A percentile compares a stretch with the other conserved stretches of the same genome.
phyloP scores from a whole-genome alignment of 2,888 invertebrate genomes.

The Mellilla xanthometata region DNA sequence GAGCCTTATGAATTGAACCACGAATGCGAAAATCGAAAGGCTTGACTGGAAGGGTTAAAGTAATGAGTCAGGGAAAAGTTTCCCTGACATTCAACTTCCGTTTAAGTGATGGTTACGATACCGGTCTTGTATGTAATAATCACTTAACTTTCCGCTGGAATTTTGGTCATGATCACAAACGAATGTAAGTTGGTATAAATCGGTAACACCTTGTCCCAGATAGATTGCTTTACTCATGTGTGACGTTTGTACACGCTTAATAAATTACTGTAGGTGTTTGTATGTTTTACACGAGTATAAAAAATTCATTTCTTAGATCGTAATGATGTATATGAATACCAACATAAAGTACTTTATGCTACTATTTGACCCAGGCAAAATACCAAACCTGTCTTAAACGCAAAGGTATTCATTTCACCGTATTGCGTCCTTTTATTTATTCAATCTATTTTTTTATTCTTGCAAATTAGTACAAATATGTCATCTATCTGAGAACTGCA shows the following conservation, averaged over 20 bases:
- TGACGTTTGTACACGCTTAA: not conserved
- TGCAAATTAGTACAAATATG: no score
- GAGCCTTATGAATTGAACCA: conserved; percentile 34
- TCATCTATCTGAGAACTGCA: not conserved
- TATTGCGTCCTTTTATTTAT: no score
- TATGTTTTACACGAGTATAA: no score
- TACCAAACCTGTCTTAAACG: no score
- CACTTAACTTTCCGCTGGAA: conserved; percentile 24
- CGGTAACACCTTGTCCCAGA: conserved; percentile 21
- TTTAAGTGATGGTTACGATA: conserved; percentile 27
- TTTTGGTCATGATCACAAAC: conserved; percentile 25
- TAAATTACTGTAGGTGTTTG: no score
- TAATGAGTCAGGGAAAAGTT: conserved; percentile 19
- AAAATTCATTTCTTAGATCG: no score
- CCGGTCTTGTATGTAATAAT: conserved; percentile 21
- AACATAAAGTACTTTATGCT: no score
- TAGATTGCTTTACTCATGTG: conserved; percentile 2
- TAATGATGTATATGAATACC: no score
- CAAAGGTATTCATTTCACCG: no score
- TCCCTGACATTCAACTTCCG: conserved; percentile 39
- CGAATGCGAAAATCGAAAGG: conserved; percentile 25
- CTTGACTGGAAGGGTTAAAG: conserved; percentile 10
- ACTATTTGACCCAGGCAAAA: no score
- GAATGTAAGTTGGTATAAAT: conserved; percentile 10
- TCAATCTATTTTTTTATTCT: no score